Evolutionary conservation across 1,140 invertebrate genomes (phyloP), one percentile per base, ranked within the genome.

Genomic region (Gryon sp.): DNA sequence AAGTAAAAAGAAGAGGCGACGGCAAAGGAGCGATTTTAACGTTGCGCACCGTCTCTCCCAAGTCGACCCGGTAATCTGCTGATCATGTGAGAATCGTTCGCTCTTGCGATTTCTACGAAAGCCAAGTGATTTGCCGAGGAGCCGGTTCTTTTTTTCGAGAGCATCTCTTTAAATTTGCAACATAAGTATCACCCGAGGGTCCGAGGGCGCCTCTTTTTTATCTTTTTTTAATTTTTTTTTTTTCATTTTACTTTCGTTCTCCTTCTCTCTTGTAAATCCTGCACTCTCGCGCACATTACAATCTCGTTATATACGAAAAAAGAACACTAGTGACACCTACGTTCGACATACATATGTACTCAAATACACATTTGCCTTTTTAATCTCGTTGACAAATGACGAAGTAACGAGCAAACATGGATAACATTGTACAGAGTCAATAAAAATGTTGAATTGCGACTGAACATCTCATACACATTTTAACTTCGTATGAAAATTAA

Each of bases 71-170:
- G 73, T 75, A 79, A 77, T 77, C 78, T 80, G 43, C 60, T 53
- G 74, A 77, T 78, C 70, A 53, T 74, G 76, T 66, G 76, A 78
- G 76, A 78, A 78, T 78, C 57, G 75, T 53, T 68, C 24, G 63
- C 38, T 72, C 66, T 53, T 28, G 69, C 69, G 53, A 66, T 55
- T 78, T 74, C 59, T 75, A n/a, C 76, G 70, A 78, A 78, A 69
- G 52, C 52, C n/a, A 30, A 60, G 50, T 72, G 65, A 76, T 45
- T 53, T 45, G 57, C 40, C 62, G 66, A 24, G 66, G 20, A 80
- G 78, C 75, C 78, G 70, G 78, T 74, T n/a, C n/a, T n/a, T n/a
- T n/a, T 78, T 80, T 78, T 78, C 66, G 55, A 72, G 65, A 59
- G 75, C 65, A 41, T 57, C 53, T 63, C 55, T 68, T 65, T 72